A percentile compares a stretch with the other conserved stretches of the same genome.
phyloP scores from a whole-genome alignment of 2,113 vertebrate species.

The Alaudala cheleensis region DNA sequence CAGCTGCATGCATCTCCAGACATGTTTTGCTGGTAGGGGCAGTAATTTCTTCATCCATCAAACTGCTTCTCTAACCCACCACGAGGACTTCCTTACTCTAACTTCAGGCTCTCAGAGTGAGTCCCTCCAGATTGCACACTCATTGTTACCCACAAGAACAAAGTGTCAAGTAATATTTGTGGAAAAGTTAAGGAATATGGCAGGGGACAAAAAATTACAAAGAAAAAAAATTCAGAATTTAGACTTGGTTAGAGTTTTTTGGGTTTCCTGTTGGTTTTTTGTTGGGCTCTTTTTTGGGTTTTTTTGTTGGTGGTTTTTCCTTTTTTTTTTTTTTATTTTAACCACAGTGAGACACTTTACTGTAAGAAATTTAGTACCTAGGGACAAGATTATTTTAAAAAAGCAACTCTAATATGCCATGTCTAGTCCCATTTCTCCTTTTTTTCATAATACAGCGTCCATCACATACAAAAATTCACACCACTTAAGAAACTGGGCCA shows the following conservation, averaged over 20 bases:
- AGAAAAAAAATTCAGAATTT: neutral
- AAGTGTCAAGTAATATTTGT: neutral
- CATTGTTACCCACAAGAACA: neutral
- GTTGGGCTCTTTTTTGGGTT: no score
- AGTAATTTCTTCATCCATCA: neutral
- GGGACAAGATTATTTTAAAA: neutral
- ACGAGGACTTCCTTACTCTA: neutral
- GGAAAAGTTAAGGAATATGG: neutral
- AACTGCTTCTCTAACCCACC: neutral
- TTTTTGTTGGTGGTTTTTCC: neutral
- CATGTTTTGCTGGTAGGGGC: neutral
- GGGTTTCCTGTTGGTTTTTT: accelerated
- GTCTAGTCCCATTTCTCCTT: neutral
- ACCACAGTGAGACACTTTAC: neutral
- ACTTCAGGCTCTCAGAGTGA: neutral
- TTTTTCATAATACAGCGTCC: neutral
- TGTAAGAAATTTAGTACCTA: neutral
- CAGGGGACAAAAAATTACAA: neutral
- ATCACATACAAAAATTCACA: neutral
- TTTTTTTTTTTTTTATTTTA: neutral
- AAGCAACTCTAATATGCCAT: neutral
- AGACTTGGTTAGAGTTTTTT: neutral
- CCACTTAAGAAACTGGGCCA: neutral
- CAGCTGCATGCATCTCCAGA: neutral
- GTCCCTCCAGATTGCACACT: neutral